phyloP scores from a whole-genome alignment of 2,888 invertebrate genomes.

The Megalurothrips usitatus region DNA sequence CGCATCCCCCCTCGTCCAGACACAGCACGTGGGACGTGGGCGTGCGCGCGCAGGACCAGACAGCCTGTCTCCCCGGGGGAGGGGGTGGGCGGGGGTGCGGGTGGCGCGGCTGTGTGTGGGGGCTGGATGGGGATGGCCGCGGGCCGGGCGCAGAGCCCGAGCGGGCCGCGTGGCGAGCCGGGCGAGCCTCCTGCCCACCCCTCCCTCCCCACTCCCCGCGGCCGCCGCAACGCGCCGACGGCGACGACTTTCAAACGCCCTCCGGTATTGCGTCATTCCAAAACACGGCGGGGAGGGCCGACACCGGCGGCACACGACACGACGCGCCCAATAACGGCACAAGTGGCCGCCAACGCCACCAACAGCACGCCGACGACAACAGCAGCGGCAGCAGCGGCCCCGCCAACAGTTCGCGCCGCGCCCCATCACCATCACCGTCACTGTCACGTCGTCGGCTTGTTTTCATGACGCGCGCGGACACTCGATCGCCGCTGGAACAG shows the following conservation, averaged over 20 bases:
- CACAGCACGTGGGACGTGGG: slow-evolving; percentile 4
- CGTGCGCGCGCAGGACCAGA: slow-evolving; percentile 15
- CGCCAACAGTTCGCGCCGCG: too few species aligned
- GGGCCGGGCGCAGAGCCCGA: background rate
- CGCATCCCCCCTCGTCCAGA: background rate
- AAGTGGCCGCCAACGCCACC: background rate
- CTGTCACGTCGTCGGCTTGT: too few species aligned
- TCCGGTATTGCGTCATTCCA: slow-evolving; percentile 8
- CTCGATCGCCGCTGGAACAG: too few species aligned
- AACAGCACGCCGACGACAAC: too few species aligned
- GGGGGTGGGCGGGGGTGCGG: background rate
- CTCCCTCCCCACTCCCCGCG: background rate
- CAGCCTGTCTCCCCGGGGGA: background rate
- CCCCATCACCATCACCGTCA: too few species aligned
- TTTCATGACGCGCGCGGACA: too few species aligned
- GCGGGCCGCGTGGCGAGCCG: background rate
- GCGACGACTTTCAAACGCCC: background rate
- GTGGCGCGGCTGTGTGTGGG: background rate
- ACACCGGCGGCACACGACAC: background rate
- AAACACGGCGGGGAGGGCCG: background rate
- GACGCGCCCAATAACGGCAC: background rate
- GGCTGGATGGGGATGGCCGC: background rate
- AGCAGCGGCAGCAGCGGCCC: too few species aligned
- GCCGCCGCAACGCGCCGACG: background rate
- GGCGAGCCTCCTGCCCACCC: background rate